These are phyloP conservation scores for Saccopteryx leptura DNA, from an alignment of 2,113 vertebrate genomes.

Conservation along the genomic window DNA sequence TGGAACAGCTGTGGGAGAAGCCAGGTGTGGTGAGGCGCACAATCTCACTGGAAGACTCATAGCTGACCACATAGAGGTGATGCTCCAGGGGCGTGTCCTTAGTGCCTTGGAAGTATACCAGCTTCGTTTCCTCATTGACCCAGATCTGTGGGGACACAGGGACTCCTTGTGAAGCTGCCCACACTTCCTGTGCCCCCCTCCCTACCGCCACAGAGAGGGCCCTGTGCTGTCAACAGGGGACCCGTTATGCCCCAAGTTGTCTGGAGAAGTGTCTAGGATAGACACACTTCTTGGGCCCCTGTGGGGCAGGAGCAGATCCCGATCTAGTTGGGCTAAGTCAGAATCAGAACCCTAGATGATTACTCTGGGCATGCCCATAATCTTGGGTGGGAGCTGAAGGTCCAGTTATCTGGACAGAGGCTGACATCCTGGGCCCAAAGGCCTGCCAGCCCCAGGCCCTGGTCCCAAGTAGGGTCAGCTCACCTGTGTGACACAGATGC, in stretches of 20 bases:
- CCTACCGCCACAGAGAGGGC: not conserved
- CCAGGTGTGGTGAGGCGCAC: constrained; percentile 95
- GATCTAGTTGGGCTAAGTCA: not conserved
- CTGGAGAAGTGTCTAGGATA: not conserved
- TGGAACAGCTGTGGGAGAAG: constrained; percentile 97
- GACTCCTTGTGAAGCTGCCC: not conserved
- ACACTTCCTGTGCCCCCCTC: not conserved
- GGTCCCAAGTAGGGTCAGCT: not conserved
- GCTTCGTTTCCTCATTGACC: constrained; percentile 96
- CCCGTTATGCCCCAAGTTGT: not conserved
- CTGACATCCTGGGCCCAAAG: not conserved
- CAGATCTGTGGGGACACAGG: constrained; percentile 91
- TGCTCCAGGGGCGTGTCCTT: constrained; percentile 97
- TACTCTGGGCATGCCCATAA: too few species aligned
- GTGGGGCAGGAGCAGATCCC: too few species aligned
- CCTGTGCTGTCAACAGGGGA: not conserved
- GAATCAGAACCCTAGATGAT: not conserved
- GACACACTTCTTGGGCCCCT: not conserved
- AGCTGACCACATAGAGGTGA: constrained; percentile 97
- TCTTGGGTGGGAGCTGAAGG: too few species aligned
- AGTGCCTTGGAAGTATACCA: constrained; percentile 98
- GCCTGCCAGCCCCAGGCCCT: not conserved
- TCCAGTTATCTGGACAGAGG: not conserved
- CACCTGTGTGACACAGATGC: not conserved
- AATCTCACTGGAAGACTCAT: constrained; percentile 93